Evolutionary conservation across 2,888 invertebrate genomes (phyloP), one percentile per base, ranked within the genome.

Genomic region (Phaedon cochleariae): DNA sequence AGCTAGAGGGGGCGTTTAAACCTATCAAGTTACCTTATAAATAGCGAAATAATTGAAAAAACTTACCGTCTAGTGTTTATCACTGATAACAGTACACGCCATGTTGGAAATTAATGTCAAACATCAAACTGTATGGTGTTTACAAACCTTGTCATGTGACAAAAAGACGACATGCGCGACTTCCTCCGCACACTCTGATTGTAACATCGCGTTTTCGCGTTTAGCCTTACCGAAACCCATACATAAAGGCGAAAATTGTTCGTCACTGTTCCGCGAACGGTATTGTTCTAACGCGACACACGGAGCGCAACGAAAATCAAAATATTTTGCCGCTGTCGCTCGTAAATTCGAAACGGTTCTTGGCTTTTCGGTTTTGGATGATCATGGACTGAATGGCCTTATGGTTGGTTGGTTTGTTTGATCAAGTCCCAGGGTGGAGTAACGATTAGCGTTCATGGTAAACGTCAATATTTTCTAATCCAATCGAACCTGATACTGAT

Each of bases 21-120:
- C 21, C 17, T 20, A 51, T 46, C 18, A 64, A 62, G n/a, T 46
- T 46, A 18, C 22, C 51, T 34, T 31, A 34, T n/a, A 26, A 45
- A 63, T 49, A 55, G 17, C 21, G 55, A 51, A 65, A 65, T 67
- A 71, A 71, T 63, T 51, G 18, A 29, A 71, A 72, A 72, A 71
- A 74, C 77, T 77, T 67, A 77, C 77, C 76, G 75, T 72, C 71
- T 74, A 74, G 68, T 74, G 74, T 73, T 73, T 73, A 76, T 74
- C 76, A 73, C 76, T 75, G 73, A 73, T 72, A 75, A 76, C 76
- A 76, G 73, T 74, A 74, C 75, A 75, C 77, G 77, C 79, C 79
- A 79, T 79, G 74, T 78, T 79, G 76, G 73, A 74, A 70, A 71
- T 69, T 71, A 73, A 74, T 76, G 77, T 77, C 76, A 76, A 76